Percentiles rank a stretch among this genome's conserved stretches.
Conservation (phyloP, 2,797 vertebrate genomes). For the Steatocranus sp. region DNA sequence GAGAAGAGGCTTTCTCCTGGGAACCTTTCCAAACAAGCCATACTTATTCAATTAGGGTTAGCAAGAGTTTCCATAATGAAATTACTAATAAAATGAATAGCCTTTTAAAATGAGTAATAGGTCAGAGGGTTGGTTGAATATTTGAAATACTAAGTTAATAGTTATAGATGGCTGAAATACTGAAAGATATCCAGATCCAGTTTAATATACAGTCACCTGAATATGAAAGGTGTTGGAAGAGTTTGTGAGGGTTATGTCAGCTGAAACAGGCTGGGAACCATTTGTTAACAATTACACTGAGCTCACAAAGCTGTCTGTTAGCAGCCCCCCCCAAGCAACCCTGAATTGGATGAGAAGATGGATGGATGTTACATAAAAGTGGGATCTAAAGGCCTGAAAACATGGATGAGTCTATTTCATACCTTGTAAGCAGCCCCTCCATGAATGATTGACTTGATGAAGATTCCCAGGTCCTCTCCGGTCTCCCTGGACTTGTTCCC, state of each 20-base stretch:
- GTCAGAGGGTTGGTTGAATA: neutral
- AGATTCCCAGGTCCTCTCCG: conserved; percentile 92
- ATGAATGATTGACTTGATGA: conserved; percentile 95
- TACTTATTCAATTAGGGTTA: neutral
- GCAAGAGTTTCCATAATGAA: neutral
- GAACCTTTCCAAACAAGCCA: neutral
- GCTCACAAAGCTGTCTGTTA: neutral
- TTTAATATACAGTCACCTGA: neutral
- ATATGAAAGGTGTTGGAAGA: neutral
- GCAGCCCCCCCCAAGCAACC: neutral
- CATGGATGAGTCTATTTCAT: neutral
- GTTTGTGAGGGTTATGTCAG: neutral
- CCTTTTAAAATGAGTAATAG: neutral
- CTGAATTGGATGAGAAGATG: neutral
- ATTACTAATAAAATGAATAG: neutral
- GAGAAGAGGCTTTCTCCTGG: neutral
- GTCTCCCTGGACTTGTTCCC: conserved; percentile 94
- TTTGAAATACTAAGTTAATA: neutral
- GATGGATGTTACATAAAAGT: neutral
- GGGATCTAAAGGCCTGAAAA: neutral
- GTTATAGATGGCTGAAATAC: neutral
- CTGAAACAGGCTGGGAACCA: neutral
- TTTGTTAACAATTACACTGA: neutral
- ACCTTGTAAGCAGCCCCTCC: conserved; percentile 97
- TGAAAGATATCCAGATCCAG: neutral